phyloP scores from a whole-genome alignment of 2,888 invertebrate genomes.

The Chrysina gloriosa region DNA sequence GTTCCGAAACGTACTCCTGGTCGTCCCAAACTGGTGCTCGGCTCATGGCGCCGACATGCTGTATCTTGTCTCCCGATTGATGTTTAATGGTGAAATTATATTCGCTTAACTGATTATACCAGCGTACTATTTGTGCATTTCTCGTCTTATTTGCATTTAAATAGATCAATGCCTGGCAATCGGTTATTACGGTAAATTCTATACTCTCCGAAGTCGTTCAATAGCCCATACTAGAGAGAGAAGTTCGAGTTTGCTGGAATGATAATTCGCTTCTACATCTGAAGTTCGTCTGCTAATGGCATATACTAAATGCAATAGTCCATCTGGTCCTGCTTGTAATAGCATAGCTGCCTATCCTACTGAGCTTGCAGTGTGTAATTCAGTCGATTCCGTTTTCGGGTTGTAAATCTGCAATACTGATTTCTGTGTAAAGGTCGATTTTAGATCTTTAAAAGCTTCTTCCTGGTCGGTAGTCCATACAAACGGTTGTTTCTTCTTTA shows the following conservation, averaged over 20 bases:
- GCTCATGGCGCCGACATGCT: conserved; percentile 44
- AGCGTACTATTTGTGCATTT: conserved; percentile 48
- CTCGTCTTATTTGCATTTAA: conserved; percentile 48
- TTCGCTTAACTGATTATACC: conserved; percentile 46
- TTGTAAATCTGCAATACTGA: not conserved
- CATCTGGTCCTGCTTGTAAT: conserved; percentile 45
- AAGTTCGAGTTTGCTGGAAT: conserved; percentile 52
- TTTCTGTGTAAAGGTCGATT: not conserved
- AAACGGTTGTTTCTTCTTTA: conserved; percentile 21
- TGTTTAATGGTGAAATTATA: conserved; percentile 49
- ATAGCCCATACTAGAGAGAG: conserved; percentile 52
- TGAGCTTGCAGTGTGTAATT: conserved; percentile 22
- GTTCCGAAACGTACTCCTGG: too few relatives aligned
- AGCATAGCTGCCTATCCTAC: conserved; percentile 48
- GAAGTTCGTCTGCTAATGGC: conserved; percentile 43
- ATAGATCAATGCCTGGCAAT: conserved; percentile 51
- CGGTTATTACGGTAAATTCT: conserved; percentile 48
- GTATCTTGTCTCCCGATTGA: conserved; percentile 47
- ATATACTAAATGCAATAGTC: conserved; percentile 47
- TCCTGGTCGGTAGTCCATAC: conserved; percentile 18
- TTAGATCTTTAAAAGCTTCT: conserved; percentile 19
- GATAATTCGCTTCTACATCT: conserved; percentile 46
- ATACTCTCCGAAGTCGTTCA: conserved; percentile 48
- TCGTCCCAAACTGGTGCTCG: not conserved
- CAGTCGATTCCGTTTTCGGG: not conserved